Conservation (phyloP, 2,113 vertebrate species). For the Coreoperca whiteheadi region DNA sequence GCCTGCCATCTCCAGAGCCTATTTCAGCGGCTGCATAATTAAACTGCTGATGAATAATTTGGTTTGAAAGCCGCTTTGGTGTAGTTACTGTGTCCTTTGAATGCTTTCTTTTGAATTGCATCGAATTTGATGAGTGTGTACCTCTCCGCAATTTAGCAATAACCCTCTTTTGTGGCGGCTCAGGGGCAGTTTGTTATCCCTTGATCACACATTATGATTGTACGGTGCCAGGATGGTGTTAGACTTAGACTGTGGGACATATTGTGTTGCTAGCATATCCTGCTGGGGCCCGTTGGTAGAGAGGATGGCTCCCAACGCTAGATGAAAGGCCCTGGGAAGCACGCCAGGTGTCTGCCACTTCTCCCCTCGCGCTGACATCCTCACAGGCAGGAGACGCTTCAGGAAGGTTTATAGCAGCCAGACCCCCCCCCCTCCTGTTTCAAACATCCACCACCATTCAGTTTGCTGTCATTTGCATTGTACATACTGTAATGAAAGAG, state of each 20-base stretch:
- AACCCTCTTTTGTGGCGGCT: slow-evolving; percentile 10
- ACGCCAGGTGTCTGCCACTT: slow-evolving; percentile 42
- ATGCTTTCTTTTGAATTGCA: slow-evolving; percentile 25
- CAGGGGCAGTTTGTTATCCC: slow-evolving; percentile 13
- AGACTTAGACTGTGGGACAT: slow-evolving; percentile 11
- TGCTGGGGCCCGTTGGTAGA: slow-evolving; percentile 18
- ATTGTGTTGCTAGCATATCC: slow-evolving; percentile 34
- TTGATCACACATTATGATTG: slow-evolving; percentile 25
- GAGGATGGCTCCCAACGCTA: slow-evolving; percentile 12
- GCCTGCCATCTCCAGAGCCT: not conserved
- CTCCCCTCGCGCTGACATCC: slow-evolving; percentile 38
- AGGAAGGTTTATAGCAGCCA: slow-evolving; percentile 22
- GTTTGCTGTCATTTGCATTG: slow-evolving; percentile 53
- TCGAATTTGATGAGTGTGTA: slow-evolving; percentile 20
- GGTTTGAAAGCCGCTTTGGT: slow-evolving; percentile 26
- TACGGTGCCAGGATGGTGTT: slow-evolving; percentile 9
- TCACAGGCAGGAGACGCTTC: slow-evolving; percentile 39
- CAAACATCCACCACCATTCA: slow-evolving; percentile 41
- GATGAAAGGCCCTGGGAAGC: slow-evolving; percentile 53
- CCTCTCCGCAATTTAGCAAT: not conserved
- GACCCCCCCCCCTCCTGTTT: not conserved
- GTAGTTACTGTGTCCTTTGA: slow-evolving; percentile 26
- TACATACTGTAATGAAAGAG: slow-evolving; percentile 50
- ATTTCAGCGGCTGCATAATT: slow-evolving; percentile 37
- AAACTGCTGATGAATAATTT: slow-evolving; percentile 46